Evolutionary conservation across 2,113 vertebrate genomes (phyloP), one percentile per base, ranked within the genome.

Genomic region (Arothron firmamentum): DNA sequence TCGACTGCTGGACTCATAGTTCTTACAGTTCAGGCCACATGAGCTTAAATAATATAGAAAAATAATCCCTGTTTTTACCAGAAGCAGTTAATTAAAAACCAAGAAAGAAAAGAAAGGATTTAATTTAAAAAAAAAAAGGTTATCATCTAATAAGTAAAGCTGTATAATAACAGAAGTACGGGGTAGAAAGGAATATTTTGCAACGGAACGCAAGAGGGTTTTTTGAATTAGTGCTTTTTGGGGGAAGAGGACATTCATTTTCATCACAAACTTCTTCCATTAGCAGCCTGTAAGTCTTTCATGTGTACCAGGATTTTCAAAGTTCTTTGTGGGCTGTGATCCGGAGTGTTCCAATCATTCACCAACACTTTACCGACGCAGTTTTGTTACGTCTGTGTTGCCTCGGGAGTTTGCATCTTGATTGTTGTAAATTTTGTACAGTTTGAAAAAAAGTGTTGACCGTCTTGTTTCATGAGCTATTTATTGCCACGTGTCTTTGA

Each of bases 361-460:
- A 68, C 38, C 63, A 47, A 47, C 45, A 47, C 50, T 56, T 47
- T 58, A 41, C 73, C 62, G 62, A 45, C 6, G 61, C 72, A 56
- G 56, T 84, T 85, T 80, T 74, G 70, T 81, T 78, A 43, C 55
- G 64, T 84, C 78, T 82, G 70, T 72, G 72, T 90, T 85, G 89
- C 87, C 87, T 88, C 89, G 77, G 62, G 84, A 68, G 62, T 79
- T 88, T 85, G 78, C 83, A 85, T 91, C 83, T 85, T 79, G 83
- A 85, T 75, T 75, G 83, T 84, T 96, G 94, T 95, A 95, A 88
- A 94, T 96, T 93, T 94, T 97, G 96, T 98, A 96, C 91, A 96
- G 95, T 94, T 92, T 86, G 89, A 89, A 47, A 47, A 47, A 47
- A 47, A 47, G 83, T 90, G 88, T 90, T 78, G 75, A 76, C 87